phyloP scores from a whole-genome alignment of 2,797 vertebrate genomes.

The Scomberomorus guttatus region DNA sequence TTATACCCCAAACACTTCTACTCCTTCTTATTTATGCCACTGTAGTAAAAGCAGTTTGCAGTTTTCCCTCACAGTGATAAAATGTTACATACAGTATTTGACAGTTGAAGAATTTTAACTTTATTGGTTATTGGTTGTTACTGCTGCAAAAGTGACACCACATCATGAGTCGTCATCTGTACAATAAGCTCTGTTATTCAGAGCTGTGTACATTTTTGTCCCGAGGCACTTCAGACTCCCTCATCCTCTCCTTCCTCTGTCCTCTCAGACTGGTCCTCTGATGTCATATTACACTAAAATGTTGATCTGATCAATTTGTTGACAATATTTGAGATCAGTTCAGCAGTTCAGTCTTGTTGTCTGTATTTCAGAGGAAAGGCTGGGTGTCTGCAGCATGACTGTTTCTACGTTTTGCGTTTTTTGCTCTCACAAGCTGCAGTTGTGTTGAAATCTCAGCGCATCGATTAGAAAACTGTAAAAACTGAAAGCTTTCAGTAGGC shows the following conservation, averaged over 20 bases:
- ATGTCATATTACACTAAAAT: conserved; percentile 67
- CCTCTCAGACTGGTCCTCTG: conserved; percentile 59
- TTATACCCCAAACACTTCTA: conserved; percentile 5
- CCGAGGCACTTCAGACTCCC: conserved; percentile 51
- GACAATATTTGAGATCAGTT: conserved; percentile 51
- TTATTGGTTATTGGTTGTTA: neutral
- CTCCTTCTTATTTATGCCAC: neutral
- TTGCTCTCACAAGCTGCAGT: neutral
- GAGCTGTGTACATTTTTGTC: conserved; percentile 44
- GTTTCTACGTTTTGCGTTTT: neutral
- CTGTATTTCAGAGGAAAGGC: conserved; percentile 16
- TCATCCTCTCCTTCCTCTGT: conserved; percentile 71
- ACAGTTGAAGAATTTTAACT: neutral
- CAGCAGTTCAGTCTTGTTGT: conserved; percentile 38
- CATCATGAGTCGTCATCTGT: conserved; percentile 12
- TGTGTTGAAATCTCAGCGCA: neutral
- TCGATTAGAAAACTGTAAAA: conserved; percentile 12
- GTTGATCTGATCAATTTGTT: conserved; percentile 66
- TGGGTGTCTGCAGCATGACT: neutral
- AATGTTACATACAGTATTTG: neutral
- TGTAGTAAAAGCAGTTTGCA: conserved; percentile 1
- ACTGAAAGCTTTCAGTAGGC: conserved; percentile 10
- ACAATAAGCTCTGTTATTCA: conserved; percentile 52
- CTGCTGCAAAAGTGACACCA: neutral
- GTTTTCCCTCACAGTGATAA: neutral